These are phyloP conservation scores for Tragopan temminckii DNA, from an alignment of 2,797 vertebrate genomes.

Conservation along the genomic window DNA sequence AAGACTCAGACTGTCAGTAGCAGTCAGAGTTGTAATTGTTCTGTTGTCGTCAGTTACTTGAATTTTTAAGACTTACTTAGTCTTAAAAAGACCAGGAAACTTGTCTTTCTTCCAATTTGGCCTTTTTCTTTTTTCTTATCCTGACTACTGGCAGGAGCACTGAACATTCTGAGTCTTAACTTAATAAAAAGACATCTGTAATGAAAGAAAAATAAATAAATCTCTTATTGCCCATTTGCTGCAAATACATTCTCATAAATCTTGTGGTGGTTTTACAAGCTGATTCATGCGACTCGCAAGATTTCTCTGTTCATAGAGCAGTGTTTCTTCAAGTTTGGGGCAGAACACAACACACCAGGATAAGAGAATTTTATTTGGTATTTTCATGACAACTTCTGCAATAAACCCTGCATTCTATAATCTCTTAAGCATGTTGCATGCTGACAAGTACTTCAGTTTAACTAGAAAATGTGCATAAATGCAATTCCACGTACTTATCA, in stretches of 20 bases:
- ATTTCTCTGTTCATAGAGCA: background rate
- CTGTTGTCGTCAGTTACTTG: background rate
- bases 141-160: background rate
- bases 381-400: background rate
- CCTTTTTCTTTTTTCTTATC: background rate
- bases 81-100: background rate
- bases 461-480: slow-evolving; percentile 1
- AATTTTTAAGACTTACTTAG: background rate
- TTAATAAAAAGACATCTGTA: background rate
- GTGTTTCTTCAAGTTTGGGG: background rate
- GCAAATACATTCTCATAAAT: background rate
- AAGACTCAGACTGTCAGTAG: slow-evolving; percentile 19
- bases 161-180: background rate
- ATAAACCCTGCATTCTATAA: background rate
- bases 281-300: background rate
- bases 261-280: background rate
- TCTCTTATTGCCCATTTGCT: background rate
- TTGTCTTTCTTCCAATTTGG: background rate
- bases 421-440: background rate
- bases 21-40: background rate
- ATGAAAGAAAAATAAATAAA: background rate
- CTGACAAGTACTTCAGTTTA: slow-evolving; percentile 15
- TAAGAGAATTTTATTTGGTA: background rate
- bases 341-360: background rate
- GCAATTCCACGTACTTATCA: slow-evolving; percentile 13